Percentiles rank a stretch among this genome's conserved stretches.
Evolutionary conservation across 2,113 vertebrate species (phyloP).

Genomic region (Antechinus flavipes): DNA sequence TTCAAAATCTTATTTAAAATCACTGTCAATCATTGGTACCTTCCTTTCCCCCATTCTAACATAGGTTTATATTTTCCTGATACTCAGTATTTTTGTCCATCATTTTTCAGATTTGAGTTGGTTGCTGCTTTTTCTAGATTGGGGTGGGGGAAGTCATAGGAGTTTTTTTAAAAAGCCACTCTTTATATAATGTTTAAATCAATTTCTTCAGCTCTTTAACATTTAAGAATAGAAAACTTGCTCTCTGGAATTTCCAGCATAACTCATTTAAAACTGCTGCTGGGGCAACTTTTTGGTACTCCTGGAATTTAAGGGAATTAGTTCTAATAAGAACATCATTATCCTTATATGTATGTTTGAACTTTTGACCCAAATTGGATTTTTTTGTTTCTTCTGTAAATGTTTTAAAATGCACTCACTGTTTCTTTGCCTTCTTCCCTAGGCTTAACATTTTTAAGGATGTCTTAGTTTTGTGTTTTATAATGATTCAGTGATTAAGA

Average conservation of each 20-base stretch:
- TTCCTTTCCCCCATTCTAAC: too few relatives aligned
- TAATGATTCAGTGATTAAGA: not conserved
- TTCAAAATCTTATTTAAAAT: constrained; percentile 24
- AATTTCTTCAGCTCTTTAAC: not conserved
- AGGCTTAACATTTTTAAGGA: not conserved
- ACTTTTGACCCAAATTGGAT: not conserved
- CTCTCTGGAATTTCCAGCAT: not conserved
- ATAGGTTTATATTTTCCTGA: not conserved
- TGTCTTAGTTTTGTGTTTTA: not conserved
- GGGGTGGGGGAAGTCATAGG: not conserved
- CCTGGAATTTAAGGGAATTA: constrained; percentile 5
- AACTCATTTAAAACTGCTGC: not conserved
- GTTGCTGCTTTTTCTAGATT: not conserved
- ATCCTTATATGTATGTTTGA: not conserved
- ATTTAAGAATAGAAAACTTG: constrained; percentile 32
- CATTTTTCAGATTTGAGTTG: not conserved
- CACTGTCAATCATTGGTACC: not conserved
- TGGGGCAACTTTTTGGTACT: not conserved
- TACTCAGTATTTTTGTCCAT: not conserved
- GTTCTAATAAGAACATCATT: not conserved
- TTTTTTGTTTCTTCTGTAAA: constrained; percentile 25
- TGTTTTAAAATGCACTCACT: constrained; percentile 17
- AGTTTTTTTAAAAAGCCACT: not conserved
- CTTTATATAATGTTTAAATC: constrained; percentile 33
- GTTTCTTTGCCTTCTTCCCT: constrained; percentile 5